Percentiles rank a stretch among this genome's conserved stretches.
Conservation (phyloP, 2,797 vertebrate species). For the Crossoptilon crossoptilon region DNA sequence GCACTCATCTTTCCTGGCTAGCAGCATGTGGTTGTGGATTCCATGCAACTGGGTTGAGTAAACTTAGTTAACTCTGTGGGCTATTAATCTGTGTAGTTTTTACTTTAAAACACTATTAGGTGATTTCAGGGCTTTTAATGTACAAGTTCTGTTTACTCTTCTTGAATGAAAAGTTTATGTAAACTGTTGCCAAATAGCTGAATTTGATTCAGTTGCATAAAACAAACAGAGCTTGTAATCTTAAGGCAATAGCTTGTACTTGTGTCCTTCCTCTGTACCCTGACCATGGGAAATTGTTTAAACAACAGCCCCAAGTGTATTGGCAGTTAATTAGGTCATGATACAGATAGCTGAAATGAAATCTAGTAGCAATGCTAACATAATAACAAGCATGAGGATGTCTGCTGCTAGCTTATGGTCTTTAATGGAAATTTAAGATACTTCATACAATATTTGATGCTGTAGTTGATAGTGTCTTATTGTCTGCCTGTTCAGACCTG, state of each 20-base stretch:
- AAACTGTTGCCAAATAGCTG: conserved; percentile 57
- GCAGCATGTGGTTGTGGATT: background rate
- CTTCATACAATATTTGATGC: background rate
- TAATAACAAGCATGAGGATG: background rate
- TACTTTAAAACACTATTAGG: background rate
- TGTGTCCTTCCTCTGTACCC: conserved; percentile 33
- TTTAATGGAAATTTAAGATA: background rate
- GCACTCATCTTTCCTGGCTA: background rate
- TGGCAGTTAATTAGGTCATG: conserved; percentile 16
- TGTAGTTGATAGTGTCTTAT: background rate
- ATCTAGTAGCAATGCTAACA: background rate
- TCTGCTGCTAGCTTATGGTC: background rate
- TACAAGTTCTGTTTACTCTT: conserved; percentile 32
- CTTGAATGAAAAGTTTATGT: conserved; percentile 11
- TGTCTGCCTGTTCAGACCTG: background rate
- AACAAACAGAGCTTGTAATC: conserved; percentile 58
- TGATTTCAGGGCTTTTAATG: conserved; percentile 10
- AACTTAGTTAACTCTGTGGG: background rate
- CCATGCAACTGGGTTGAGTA: background rate
- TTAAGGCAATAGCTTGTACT: conserved; percentile 14
- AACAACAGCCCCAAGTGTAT: background rate
- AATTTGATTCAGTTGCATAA: conserved; percentile 69
- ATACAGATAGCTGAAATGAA: background rate
- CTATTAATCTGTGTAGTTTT: background rate
- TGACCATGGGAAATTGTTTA: conserved; percentile 38